Evolutionary conservation across 2,888 invertebrate species (phyloP), one percentile per base, ranked within the genome.

Genomic region (Aplocera efformata): DNA sequence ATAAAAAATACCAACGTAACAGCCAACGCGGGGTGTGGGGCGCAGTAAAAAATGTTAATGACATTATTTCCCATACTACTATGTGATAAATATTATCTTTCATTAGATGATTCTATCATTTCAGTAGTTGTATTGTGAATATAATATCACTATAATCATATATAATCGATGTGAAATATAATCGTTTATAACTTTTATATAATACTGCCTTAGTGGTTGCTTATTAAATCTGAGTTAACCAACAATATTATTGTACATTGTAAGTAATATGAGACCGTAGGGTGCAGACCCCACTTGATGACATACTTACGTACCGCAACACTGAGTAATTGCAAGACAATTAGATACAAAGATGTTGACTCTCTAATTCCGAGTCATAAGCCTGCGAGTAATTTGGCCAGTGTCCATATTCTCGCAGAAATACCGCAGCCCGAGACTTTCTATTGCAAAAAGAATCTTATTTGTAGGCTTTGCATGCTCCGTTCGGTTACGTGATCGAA

Each of bases 1-100:
- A 83, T 83, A 84, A 85, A 84, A 2, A 85, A 83, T 77, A 79
- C 74, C 75, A 70, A 75, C 73, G 72, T 78, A 75, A 80, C 75
- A 72, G 67, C 73, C 78, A 48, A 39, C 40, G 38, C 32, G 34
- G 32, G 48, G 41, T 39, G 43, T 34, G 23, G 32, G 43, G 33
- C 43, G 68, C 72, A 74, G 77, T 82, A 79, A 81, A 82, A 73
- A 64, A 71, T 68, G 72, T 81, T 84, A 82, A 83, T 81, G 75
- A 72, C 77, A 70, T 72, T 77, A 80, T 53, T 50, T 48, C 37
- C 45, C 38, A 40, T 48, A 50, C 46, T 39, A 48, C 34, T 34
- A 34, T 40, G 35, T 41, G 45, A 22, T 7, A 6, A 6, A 22
- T n/a, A 6, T 6, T 20, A 20, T 20, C n/a, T n/a, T n/a, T n/a